Evolutionary conservation across 2,797 vertebrate species (phyloP).

Genomic region (Oreochromis mossambicus): DNA sequence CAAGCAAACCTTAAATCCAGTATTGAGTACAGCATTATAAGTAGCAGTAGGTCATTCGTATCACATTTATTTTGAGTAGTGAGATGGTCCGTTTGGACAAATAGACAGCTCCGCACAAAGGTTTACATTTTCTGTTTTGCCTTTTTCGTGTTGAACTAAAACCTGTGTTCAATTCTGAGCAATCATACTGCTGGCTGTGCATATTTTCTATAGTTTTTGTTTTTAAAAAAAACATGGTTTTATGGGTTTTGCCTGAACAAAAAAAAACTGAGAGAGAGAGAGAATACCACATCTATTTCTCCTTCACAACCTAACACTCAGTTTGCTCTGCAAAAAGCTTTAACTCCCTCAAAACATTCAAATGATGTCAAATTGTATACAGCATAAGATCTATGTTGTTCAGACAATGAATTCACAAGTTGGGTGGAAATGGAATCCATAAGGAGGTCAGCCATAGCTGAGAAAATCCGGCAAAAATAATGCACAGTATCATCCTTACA

Average conservation of each 20-base stretch:
- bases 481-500: background rate
- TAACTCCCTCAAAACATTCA: background rate
- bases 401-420: background rate
- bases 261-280: background rate
- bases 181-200: background rate
- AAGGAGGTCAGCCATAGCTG: background rate
- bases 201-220: background rate
- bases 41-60: background rate
- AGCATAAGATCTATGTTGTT: background rate
- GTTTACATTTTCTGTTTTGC: background rate
- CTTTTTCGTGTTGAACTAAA: background rate
- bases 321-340: background rate
- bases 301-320: background rate
- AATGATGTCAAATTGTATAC: background rate
- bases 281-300: background rate
- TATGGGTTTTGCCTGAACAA: background rate
- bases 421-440: background rate
- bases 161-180: background rate
- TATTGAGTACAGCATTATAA: background rate
- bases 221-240: background rate
- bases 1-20: background rate
- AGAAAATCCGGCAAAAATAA: rapidly evolving
- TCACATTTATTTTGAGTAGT: background rate
- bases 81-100: background rate
- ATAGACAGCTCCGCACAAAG: background rate